Conservation (phyloP, 2,888 invertebrate species). For the Rhingia campestris region DNA sequence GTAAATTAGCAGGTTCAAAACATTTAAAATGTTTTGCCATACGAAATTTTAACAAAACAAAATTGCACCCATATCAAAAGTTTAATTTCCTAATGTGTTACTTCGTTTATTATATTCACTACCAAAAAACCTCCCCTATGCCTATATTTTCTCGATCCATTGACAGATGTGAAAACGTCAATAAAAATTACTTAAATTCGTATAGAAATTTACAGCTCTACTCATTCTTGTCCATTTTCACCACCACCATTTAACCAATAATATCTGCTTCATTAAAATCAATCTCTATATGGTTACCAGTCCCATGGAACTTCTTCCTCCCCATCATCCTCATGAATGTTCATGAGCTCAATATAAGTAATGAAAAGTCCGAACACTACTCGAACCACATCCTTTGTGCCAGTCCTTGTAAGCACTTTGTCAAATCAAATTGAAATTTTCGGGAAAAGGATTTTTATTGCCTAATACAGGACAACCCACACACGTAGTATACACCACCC, state of each 20-base stretch:
- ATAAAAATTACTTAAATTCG: slow-evolving; percentile 65
- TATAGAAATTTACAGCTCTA: slow-evolving; percentile 27
- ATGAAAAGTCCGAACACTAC: slow-evolving; percentile 59
- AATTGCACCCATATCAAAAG: background rate
- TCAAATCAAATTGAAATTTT: slow-evolving; percentile 80
- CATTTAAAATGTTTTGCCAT: too few relatives aligned
- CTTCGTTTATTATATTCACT: background rate
- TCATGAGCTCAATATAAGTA: slow-evolving; percentile 61
- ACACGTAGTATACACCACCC: slow-evolving; percentile 1
- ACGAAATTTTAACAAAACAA: too few relatives aligned
- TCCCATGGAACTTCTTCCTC: slow-evolving; percentile 11
- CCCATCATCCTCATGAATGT: slow-evolving; percentile 59
- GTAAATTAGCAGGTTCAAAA: too few relatives aligned
- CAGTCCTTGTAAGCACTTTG: slow-evolving; percentile 73
- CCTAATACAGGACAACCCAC: slow-evolving; percentile 44
- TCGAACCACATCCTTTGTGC: slow-evolving; percentile 39
- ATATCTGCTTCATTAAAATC: slow-evolving; percentile 72
- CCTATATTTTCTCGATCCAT: background rate
- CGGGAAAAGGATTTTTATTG: slow-evolving; percentile 72
- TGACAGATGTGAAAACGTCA: slow-evolving; percentile 12
- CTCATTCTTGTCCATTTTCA: slow-evolving; percentile 9
- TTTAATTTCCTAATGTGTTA: slow-evolving; percentile 1
- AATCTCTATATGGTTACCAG: slow-evolving; percentile 53
- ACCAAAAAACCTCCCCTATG: slow-evolving; percentile 2
- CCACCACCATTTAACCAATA: slow-evolving; percentile 49